phyloP scores from a whole-genome alignment of 2,113 vertebrate genomes.

The Nesospiza acunhae region DNA sequence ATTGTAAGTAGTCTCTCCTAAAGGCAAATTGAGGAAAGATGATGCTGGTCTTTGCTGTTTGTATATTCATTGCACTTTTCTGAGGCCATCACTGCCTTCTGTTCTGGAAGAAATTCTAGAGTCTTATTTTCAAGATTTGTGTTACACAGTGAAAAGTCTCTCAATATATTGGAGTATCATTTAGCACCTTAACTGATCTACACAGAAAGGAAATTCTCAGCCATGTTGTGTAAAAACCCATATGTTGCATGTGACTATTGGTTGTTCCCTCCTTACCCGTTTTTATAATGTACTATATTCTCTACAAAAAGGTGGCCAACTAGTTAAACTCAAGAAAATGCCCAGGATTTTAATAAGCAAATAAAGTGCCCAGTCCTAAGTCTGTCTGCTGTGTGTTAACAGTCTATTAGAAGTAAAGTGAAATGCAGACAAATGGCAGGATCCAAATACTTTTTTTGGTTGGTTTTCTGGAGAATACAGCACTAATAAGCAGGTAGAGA shows the following conservation, averaged over 20 bases:
- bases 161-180: neutral
- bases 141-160: neutral
- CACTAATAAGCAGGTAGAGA: neutral
- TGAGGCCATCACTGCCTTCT: neutral
- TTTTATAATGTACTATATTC: neutral
- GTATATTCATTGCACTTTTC: neutral
- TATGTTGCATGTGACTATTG: neutral
- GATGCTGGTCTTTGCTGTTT: neutral
- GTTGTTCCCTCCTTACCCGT: fast-evolving
- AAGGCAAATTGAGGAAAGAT: neutral
- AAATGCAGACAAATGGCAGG: neutral
- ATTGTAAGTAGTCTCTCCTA: neutral
- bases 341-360: neutral
- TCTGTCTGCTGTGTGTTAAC: neutral
- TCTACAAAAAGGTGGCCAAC: neutral
- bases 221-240: neutral
- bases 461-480: neutral
- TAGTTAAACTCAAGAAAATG: neutral
- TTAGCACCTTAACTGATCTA: neutral
- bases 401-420: neutral
- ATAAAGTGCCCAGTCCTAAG: neutral
- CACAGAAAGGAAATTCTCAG: neutral
- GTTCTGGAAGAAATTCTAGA: neutral
- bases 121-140: neutral
- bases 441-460: neutral